Conservation (phyloP, 2,797 vertebrate genomes). For the Furcifer pardalis region DNA sequence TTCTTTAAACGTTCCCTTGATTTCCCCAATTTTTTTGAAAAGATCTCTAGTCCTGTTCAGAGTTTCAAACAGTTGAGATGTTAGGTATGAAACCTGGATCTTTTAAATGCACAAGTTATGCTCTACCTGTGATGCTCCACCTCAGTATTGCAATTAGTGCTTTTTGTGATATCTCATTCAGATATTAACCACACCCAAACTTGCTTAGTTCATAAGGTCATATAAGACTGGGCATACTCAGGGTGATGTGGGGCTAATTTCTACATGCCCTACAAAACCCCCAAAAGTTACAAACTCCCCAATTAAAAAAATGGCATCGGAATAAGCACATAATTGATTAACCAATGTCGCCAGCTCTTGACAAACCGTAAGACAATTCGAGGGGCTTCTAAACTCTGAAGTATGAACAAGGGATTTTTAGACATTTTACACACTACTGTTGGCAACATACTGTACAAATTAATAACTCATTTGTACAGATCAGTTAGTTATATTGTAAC, state of each 20-base stretch:
- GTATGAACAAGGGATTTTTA: background rate
- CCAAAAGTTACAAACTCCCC: background rate
- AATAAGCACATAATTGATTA: background rate
- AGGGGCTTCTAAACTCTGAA: background rate
- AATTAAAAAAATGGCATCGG: background rate
- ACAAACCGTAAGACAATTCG: background rate
- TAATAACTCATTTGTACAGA: background rate
- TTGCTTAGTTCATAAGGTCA: too few relatives aligned
- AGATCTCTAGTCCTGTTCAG: too few relatives aligned
- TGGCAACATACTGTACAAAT: background rate
- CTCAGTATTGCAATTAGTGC: too few relatives aligned
- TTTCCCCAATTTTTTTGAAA: too few relatives aligned
- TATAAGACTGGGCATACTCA: too few relatives aligned
- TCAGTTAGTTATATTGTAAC: background rate
- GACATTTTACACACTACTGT: too few relatives aligned
- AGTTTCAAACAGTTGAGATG: too few relatives aligned
- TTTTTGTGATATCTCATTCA: background rate
- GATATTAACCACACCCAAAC: too few relatives aligned
- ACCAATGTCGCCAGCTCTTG: background rate
- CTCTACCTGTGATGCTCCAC: too few relatives aligned
- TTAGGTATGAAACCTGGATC: too few relatives aligned
- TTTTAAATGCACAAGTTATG: too few relatives aligned
- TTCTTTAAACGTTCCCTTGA: too few relatives aligned
- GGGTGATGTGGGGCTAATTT: background rate
- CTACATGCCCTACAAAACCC: background rate